These are phyloP conservation scores for Aythya baeri DNA, from an alignment of 2,113 vertebrate genomes.

Conservation along the genomic window DNA sequence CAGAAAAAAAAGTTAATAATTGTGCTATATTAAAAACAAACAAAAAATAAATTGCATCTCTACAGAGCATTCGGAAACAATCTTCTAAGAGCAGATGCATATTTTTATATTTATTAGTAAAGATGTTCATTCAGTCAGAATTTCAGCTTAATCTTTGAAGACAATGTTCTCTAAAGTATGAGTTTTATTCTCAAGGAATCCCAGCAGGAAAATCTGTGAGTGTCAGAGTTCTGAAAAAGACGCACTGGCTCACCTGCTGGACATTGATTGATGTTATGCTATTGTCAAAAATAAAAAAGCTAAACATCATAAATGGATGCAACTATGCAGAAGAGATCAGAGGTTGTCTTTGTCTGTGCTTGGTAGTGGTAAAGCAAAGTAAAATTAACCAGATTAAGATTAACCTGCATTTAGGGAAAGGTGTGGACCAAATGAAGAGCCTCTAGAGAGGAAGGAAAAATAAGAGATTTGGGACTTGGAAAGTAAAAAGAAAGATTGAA, in stretches of 20 bases:
- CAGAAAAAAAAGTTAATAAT: background rate
- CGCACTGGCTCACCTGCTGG: background rate
- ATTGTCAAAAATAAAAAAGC: background rate
- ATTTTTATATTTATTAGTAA: background rate
- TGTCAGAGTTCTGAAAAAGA: background rate
- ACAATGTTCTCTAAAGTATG: background rate
- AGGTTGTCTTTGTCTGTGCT: background rate
- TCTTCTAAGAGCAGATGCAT: background rate
- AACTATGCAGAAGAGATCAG: background rate
- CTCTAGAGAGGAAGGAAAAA: background rate
- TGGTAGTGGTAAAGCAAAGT: background rate
- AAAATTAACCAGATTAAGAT: background rate
- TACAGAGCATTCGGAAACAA: background rate
- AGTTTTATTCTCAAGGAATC: background rate
- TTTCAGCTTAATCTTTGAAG: background rate
- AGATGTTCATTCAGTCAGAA: background rate
- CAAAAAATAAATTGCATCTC: background rate
- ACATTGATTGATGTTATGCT: rapidly evolving
- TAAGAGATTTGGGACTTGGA: background rate
- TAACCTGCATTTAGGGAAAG: background rate
- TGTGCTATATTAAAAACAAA: background rate
- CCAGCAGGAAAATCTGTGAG: background rate
- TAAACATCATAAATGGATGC: background rate
- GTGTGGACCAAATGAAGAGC: background rate
- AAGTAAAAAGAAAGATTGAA: background rate